phyloP scores from a whole-genome alignment of 2,113 vertebrate species.

The Scytalopus superciliaris region DNA sequence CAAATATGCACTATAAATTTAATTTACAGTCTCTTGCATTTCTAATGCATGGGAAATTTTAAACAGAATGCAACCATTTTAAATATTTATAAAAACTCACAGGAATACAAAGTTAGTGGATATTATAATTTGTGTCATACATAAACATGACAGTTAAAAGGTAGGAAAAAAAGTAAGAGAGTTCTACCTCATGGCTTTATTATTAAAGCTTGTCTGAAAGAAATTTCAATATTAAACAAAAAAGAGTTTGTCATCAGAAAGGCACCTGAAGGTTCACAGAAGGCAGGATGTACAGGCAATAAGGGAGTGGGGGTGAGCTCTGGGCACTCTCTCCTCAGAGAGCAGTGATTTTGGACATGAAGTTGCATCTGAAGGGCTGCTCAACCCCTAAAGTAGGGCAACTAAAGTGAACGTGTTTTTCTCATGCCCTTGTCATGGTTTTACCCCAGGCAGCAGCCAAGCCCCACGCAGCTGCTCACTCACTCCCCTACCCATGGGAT shows the following conservation, averaged over 20 bases:
- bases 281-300: background rate
- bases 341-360: background rate
- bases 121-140: conserved; percentile 40
- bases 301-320: background rate
- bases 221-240: background rate
- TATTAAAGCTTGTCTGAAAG: background rate
- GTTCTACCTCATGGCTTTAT: background rate
- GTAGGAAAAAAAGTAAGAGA: background rate
- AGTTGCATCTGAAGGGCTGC: background rate
- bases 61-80: background rate
- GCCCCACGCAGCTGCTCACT: background rate
- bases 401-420: background rate
- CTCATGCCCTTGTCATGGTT: background rate
- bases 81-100: conserved; percentile 52
- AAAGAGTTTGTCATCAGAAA: background rate
- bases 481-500: accelerated
- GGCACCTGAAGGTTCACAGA: background rate
- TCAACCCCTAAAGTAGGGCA: background rate
- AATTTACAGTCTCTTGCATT: conserved; percentile 25
- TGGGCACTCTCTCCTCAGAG: background rate
- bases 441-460: background rate
- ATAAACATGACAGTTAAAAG: conserved; percentile 25
- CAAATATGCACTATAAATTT: conserved; percentile 19
- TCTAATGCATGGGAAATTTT: conserved; percentile 22
- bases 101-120: background rate